Conservation (phyloP, 2,113 vertebrate genomes). For the Anarrhichthys ocellatus region DNA sequence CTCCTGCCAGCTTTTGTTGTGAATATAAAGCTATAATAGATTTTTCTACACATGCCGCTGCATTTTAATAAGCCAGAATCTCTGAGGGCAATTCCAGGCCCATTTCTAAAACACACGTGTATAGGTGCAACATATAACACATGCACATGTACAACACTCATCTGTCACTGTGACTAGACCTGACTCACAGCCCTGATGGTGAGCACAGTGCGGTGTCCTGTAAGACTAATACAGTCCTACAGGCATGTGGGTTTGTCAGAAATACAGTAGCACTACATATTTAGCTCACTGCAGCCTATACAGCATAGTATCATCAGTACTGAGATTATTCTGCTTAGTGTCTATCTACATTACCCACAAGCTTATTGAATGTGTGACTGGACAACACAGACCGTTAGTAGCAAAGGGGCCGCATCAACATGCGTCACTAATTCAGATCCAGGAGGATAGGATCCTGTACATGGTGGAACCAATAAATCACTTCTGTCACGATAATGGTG, state of each 20-base stretch:
- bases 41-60: conserved; percentile 2
- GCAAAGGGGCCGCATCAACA: conserved; percentile 21
- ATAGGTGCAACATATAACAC: background rate
- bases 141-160: background rate
- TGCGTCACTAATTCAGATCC: conserved; percentile 38
- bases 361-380: conserved; percentile 24
- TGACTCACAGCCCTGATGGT: conserved; percentile 1
- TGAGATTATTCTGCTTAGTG: background rate
- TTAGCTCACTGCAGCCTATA: background rate
- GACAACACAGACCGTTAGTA: conserved; percentile 19
- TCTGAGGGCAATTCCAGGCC: background rate
- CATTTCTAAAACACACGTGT: background rate
- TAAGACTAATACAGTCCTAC: background rate
- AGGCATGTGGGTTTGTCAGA: background rate
- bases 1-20: conserved; percentile 25
- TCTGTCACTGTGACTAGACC: conserved; percentile 14
- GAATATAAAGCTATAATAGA: conserved; percentile 13
- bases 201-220: background rate
- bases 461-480: conserved; percentile 68
- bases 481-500: conserved; percentile 59
- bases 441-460: conserved; percentile 32
- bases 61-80: background rate
- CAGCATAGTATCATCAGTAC: background rate
- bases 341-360: background rate
- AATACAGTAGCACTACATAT: background rate